Evolutionary conservation across 2,113 vertebrate species (phyloP), one percentile per base, ranked within the genome.

Genomic region (Cyprinodon tularosa): DNA sequence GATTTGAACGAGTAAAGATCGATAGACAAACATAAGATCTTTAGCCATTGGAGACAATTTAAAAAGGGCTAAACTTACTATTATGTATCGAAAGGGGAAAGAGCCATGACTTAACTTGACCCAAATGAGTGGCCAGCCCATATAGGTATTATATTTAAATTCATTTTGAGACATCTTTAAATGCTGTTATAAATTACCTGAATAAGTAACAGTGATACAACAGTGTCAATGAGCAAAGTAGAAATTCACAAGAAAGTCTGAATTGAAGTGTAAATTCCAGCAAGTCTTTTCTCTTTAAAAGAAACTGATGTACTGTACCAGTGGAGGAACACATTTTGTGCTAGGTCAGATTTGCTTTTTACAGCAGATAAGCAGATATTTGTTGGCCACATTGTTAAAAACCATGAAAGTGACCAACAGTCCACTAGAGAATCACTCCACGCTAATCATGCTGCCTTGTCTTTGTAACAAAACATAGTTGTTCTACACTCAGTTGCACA

Each of bases 351-450:
- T 84, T 79, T 84, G 84, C 68, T 77, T 69, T 76, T 89, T 78
- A 83, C 69, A 78, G 74, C 63, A 72, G 68, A 78, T 74, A 84
- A 84, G 64, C 70, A 76, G 74, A 78, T 68, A 62, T 84, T 66
- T 86, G 89, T 87, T 62, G 42, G 88, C 86, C 76, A 69, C 80
- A 84, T 72, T 83, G 83, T 91, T 87, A 86, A 82, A 77, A 81
- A 77, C 85, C 76, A 64, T 0, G 40, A 3, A 2, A 36, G 65
- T 40, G 1, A 39, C 57, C 48, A 71, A 77, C 80, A 29, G 86
- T 76, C 72, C 83, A 80, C 86, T 86, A 80, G 81, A 91, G 82
- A 83, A 65, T 44, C 83, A 78, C 85, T 90, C 62, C 69, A 73
- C 10, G 12, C 77, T 84, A 36, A 81, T 86, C 74, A 76, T 11